A percentile compares a stretch with the other conserved stretches of the same genome.
phyloP scores from a whole-genome alignment of 1,140 invertebrate species.

The Cyrtorhinus lividipennis region DNA sequence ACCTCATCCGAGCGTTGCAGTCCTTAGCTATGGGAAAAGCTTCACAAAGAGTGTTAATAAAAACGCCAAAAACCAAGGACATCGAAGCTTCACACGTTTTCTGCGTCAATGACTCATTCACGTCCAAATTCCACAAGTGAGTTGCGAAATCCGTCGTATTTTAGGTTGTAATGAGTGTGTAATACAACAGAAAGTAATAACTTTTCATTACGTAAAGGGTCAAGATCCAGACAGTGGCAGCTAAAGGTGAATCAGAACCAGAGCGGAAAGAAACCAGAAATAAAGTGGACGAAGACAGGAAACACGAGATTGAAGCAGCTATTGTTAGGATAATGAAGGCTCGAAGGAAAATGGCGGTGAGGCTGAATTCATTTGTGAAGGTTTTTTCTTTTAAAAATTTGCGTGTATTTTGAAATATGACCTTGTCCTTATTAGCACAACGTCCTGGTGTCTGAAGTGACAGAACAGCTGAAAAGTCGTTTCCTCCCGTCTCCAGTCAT shows the following conservation, averaged over 20 bases:
- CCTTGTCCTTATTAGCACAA: slow-evolving; percentile 52
- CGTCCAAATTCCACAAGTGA: slow-evolving; percentile 87
- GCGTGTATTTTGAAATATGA: background rate
- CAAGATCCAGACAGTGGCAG: slow-evolving; percentile 87
- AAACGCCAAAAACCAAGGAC: slow-evolving; percentile 88
- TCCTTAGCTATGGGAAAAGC: slow-evolving; percentile 96
- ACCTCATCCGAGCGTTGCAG: slow-evolving; percentile 86
- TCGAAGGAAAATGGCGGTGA: slow-evolving; percentile 77
- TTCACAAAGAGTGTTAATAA: slow-evolving; percentile 88
- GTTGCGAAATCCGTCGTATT: background rate
- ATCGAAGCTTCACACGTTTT: slow-evolving; percentile 88
- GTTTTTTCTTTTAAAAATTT: too few species aligned
- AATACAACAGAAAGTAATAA: too few species aligned
- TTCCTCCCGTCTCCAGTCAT: slow-evolving; percentile 95
- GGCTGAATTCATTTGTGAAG: slow-evolving; percentile 28
- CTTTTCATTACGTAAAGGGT: too few species aligned
- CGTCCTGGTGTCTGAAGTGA: slow-evolving; percentile 91
- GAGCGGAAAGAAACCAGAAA: slow-evolving; percentile 93
- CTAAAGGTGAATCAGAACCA: slow-evolving; percentile 96
- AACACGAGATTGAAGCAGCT: slow-evolving; percentile 99
- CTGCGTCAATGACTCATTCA: slow-evolving; percentile 94
- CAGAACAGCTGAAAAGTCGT: slow-evolving; percentile 86
- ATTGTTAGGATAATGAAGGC: slow-evolving; percentile 99
- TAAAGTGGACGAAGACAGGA: slow-evolving; percentile 96
- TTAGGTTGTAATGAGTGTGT: too few species aligned